Base-by-base conservation (phyloP, 2,888 invertebrate genomes). In the Lepidonotus clava region DNA sequence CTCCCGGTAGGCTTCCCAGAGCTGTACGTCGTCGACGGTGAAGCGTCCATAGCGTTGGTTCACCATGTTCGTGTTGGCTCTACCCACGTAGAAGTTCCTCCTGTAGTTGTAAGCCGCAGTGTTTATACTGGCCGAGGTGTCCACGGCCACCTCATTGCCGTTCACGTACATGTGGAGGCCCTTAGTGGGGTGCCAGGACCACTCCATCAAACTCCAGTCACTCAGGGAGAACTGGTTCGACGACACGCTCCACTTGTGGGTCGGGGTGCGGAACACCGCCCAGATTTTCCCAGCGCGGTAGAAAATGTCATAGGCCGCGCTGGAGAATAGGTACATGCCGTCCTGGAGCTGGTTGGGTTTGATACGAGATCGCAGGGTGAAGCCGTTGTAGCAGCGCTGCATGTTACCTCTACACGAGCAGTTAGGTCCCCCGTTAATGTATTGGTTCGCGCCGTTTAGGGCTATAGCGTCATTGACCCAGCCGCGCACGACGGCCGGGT, bases 321-420 rank as follows among this genome's bases (percentile, higher is more conserved):
- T 93, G 88, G 93, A 93, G 36, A 94, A 51, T 77, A 92, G 91
- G 87, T 92, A 93, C 90, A 91, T 92, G 71, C 92, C 92, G 41
- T 93, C 90, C 18, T 86, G 34, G 4, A 94, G 90, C 4, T 88
- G 83, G 6, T 90, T 89, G 0, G 93, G 93, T 83, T 90, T 89
- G 21, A 92, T 87, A 5, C 91, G 89, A 41, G 93, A 87, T 14
- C 93, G 88, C 53, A 93, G 41, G 0, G 93, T 93, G 87, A 92
- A 92, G 24, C 94, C 94, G 21, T 92, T 90, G 18, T 86, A 71
- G 87, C 94, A 94, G 84, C 91, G 89, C 71, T 92, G 91, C 34
- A 93, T 90, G 89, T 92, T 91, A 40, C 93, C 93, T 0, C 87
- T 88, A 86, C 94, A 94, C 5, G 92, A 91, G n/a, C 85, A 86